Evolutionary conservation across 37 sponge, comb jelly and placozoan species (phyloP), one percentile per base, ranked within the genome.

Genomic region (Geodia barretti): DNA sequence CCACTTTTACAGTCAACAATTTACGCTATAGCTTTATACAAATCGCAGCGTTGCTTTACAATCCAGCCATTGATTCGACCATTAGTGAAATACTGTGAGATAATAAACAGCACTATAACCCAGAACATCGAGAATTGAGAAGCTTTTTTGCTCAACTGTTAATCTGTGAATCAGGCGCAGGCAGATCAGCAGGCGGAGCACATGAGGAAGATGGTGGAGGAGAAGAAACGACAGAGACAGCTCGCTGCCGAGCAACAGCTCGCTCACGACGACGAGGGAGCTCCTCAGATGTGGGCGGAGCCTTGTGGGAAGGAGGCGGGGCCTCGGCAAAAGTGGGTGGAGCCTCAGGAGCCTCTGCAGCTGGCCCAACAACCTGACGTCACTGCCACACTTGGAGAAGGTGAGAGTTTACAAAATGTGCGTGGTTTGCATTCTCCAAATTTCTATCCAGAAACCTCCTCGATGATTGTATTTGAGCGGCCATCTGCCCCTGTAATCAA

Each of bases 171-270:
- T n/a, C 82, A 94, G 95, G 86, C 87, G 36, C 95, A 95, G 64
- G 92, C 95, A 19, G 95, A 95, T 42, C 60, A 75, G 66, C 79
- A 89, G 77, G 92, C 95, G 59, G 92, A 81, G 39, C 34, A 34
- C 5, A 64, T 95, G 86, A 81, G 79, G 70, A 81, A 88, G 35
- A 77, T 84, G 72, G 64, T 94, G 24, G 91, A 75, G 64, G 72
- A 80, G 65, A 86, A 74, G 60, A 39, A 72, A n/a, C 60, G 43
- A 4, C 78, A 91, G 64, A 62, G 74, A 63, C 54, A n/a, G n/a
- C n/a, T n/a, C n/a, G n/a, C n/a, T n/a, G n/a, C n/a, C n/a, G 68
- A 3, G 76, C 65, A 40, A 25, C 71, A 63, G 60, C 39, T 39
- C 28, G 40, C 59, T 41, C 41, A 58, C 41, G 39, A 72, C n/a